Evolutionary conservation across 2,113 vertebrate species (phyloP), one percentile per base, ranked within the genome.

Genomic region (Microtus richardsoni): DNA sequence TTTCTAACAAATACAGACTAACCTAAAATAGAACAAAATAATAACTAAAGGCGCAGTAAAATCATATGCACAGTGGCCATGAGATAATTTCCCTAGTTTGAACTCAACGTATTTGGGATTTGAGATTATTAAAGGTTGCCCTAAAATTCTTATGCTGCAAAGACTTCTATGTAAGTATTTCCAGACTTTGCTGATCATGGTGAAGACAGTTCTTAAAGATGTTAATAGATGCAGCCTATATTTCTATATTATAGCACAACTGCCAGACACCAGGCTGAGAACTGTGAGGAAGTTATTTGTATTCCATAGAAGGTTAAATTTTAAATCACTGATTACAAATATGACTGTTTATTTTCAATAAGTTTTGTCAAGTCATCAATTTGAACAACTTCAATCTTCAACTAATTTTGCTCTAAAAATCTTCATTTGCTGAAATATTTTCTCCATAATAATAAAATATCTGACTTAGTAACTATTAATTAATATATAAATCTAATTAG

Each of bases 1-100:
- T 92, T 92, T 73, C n/a, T 79, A 73, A 26, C 66, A 62, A 75
- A 96, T 97, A 91, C 66, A 26, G 71, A 79, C 1, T 84, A 70
- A 17, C 77, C 8, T 77, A 75, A 21, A 96, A 75, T 8, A 91
- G 95, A 95, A 28, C 30, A 68, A 97, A 30, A 78, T 19, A 70
- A 74, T 84, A 49, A 86, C 85, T 91, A 84, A 78, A 47, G 7
- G 52, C 47, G 88, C 94, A 41, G 49, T 44, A 73, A 58, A 79
- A 95, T 17, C 83, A 73, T 5, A 0, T 16, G 44, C 44, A 54
- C 6, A 52, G 11, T 88, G 39, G 92, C 22, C 3, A 22, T 47
- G 77, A 83, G 3, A n/a, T n/a, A 60, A 54, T 39, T 60, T 62
- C 2, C 24, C n/a, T 62, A 41, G 28, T 41, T 83, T 28, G 58